phyloP scores from a whole-genome alignment of 2,113 vertebrate genomes.

The Solenodon paradoxus region DNA sequence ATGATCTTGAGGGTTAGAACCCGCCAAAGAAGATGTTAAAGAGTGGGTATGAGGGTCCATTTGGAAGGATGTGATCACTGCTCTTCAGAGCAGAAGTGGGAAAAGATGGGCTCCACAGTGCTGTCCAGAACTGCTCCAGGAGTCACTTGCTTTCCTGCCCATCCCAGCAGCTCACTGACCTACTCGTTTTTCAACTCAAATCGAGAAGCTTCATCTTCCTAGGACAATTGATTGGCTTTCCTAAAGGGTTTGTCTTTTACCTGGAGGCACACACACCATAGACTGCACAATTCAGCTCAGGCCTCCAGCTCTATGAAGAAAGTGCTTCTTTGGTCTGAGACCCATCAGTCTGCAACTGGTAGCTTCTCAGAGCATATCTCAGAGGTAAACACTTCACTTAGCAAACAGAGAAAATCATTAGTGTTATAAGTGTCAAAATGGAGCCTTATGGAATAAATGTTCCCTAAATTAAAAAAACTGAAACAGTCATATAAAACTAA shows the following conservation, averaged over 20 bases:
- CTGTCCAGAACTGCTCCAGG: not conserved
- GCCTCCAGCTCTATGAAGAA: not conserved
- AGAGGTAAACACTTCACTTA: not conserved
- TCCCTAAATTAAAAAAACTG: not conserved
- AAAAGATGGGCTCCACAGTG: not conserved
- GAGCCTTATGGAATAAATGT: not conserved
- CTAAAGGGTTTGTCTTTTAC: not conserved
- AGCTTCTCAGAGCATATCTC: not conserved
- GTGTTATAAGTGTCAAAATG: not conserved
- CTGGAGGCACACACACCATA: not conserved
- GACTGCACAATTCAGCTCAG: not conserved
- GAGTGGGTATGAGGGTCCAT: too few relatives aligned
- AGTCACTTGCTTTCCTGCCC: not conserved
- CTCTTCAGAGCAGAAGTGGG: not conserved
- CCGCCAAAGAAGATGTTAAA: not conserved
- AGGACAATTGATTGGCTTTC: not conserved
- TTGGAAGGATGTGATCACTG: not conserved
- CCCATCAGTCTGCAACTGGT: not conserved
- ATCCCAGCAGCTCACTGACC: not conserved
- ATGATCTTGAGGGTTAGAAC: not conserved
- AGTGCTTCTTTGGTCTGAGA: not conserved
- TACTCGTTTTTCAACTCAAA: not conserved
- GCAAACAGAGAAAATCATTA: not conserved
- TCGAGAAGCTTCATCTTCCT: not conserved
- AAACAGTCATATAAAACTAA: not conserved